Percentiles rank a stretch among this genome's conserved stretches.
Conservation (phyloP, 2,888 invertebrate species). For the Drosophila lutescens region DNA sequence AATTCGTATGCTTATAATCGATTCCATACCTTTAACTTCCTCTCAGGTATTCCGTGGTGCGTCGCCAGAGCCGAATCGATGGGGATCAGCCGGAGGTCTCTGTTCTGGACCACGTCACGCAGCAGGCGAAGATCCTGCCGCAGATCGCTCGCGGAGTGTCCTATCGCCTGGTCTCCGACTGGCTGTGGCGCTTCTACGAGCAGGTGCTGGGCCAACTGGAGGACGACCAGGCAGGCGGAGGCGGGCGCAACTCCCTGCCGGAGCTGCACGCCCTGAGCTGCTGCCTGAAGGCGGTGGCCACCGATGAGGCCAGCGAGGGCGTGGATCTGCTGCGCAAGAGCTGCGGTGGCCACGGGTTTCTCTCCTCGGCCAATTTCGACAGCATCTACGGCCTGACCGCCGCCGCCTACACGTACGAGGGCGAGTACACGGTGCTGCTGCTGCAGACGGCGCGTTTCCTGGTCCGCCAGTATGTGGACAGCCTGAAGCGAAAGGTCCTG, state of each 20-base stretch:
- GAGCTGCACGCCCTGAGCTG: conserved; percentile 95
- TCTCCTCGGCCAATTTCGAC: conserved; percentile 92
- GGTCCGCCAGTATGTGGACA: conserved; percentile 90
- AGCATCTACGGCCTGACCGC: conserved; percentile 91
- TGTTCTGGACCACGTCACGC: conserved; percentile 96
- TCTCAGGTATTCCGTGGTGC: conserved; percentile 89
- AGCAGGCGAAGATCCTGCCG: conserved; percentile 95
- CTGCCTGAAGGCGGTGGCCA: conserved; percentile 94
- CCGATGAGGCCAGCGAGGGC: conserved; percentile 89
- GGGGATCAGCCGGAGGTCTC: conserved; percentile 90
- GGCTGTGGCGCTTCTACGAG: conserved; percentile 93
- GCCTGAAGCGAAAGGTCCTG: conserved; percentile 86
- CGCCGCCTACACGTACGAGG: conserved; percentile 96
- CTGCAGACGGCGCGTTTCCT: conserved; percentile 94
- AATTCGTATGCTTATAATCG: neutral
- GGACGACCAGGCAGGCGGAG: conserved; percentile 85
- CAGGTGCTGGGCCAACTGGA: conserved; percentile 91
- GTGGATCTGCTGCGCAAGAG: conserved; percentile 94
- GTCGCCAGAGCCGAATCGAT: conserved; percentile 93
- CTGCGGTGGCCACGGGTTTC: conserved; percentile 98
- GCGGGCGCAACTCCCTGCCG: conserved; percentile 85
- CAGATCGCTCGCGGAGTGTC: conserved; percentile 92
- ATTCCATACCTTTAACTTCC: neutral
- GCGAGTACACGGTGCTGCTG: conserved; percentile 96
- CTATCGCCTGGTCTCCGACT: conserved; percentile 89